phyloP scores from a whole-genome alignment of 2,888 invertebrate genomes.

The Ormyrus thymus region DNA sequence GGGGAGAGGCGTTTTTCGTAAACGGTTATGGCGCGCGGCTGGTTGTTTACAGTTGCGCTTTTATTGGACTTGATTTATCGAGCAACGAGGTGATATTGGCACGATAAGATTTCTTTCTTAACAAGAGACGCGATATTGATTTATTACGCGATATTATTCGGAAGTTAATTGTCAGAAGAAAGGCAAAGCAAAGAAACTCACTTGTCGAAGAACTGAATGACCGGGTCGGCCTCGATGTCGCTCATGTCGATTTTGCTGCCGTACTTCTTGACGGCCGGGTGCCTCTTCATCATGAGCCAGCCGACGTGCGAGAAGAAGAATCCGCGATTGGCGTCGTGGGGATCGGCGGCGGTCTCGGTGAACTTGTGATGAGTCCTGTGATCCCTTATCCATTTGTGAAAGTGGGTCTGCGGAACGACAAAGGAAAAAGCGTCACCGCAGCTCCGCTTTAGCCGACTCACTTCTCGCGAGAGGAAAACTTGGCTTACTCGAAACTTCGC shows the following conservation, averaged over 20 bases:
- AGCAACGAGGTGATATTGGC: too few species aligned
- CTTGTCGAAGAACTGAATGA: slow-evolving; percentile 87
- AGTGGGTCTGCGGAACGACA: slow-evolving; percentile 63
- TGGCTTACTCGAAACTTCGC: too few species aligned
- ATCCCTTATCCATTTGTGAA: slow-evolving; percentile 70
- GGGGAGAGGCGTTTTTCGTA: too few species aligned
- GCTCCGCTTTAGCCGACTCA: too few species aligned
- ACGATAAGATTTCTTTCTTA: too few species aligned
- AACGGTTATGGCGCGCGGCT: too few species aligned
- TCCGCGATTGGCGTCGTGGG: slow-evolving; percentile 88
- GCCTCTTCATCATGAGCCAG: slow-evolving; percentile 94
- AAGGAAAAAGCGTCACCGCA: too few species aligned
- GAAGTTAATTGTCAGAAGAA: not conserved
- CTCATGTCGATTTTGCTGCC: slow-evolving; percentile 89
- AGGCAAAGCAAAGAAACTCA: slow-evolving; percentile 72
- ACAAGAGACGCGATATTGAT: too few species aligned
- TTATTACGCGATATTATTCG: too few species aligned
- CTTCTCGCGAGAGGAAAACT: too few species aligned
- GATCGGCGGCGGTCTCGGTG: slow-evolving; percentile 88
- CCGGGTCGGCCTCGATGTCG: slow-evolving; percentile 87
- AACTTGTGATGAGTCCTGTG: slow-evolving; percentile 87
- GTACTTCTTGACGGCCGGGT: slow-evolving; percentile 87
- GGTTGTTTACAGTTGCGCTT: too few species aligned
- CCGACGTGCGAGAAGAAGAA: slow-evolving; percentile 97
- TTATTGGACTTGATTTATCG: too few species aligned